These are phyloP conservation scores for Pomacea canaliculata DNA, from an alignment of 2,888 invertebrate genomes.

Conservation along the genomic window DNA sequence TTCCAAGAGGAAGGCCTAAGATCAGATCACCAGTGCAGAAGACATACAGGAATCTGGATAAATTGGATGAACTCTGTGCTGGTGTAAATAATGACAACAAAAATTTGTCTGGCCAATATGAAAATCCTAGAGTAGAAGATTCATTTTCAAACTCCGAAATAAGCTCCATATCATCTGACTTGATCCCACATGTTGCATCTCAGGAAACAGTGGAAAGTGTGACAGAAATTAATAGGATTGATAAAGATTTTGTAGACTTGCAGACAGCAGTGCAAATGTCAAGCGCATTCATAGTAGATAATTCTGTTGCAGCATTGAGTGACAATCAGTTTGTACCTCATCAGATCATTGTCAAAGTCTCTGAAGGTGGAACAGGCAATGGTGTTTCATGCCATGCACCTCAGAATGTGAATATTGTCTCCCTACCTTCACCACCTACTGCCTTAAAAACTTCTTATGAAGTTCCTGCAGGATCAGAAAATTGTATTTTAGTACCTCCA, in stretches of 20 bases:
- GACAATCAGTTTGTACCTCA: background rate
- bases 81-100: too few relatives aligned
- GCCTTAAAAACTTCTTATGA: background rate
- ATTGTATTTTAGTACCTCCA: too few relatives aligned
- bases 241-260: background rate
- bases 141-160: background rate
- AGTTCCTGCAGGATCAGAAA: too few relatives aligned
- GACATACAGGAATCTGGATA: too few relatives aligned
- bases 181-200: background rate
- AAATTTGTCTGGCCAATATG: too few relatives aligned
- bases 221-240: background rate
- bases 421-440: background rate
- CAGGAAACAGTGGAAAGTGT: background rate
- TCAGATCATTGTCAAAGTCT: conserved; percentile 1
- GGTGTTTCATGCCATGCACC: background rate
- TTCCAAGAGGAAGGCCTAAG: background rate
- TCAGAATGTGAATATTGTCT: conserved; percentile 1
- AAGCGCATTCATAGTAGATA: too few relatives aligned
- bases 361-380: background rate
- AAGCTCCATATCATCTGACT: background rate
- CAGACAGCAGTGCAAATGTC: too few relatives aligned
- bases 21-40: background rate
- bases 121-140: background rate
- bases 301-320: too few relatives aligned
- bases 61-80: too few relatives aligned